These are phyloP conservation scores for Cancer borealis DNA, from an alignment of 2,888 invertebrate genomes.

Conservation along the genomic window DNA sequence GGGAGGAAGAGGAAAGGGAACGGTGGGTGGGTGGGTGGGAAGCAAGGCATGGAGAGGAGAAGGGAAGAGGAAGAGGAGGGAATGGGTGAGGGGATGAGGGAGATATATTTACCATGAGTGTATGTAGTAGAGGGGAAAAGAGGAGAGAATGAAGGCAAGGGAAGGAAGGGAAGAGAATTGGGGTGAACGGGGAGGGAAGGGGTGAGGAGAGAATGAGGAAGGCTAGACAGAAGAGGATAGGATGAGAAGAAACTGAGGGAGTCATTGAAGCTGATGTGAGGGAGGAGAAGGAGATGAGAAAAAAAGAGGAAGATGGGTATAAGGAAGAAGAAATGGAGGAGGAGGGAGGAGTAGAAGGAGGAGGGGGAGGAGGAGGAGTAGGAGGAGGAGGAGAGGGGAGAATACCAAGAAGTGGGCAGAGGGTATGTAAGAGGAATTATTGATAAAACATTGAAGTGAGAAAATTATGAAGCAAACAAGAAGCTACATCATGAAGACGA, in stretches of 20 bases:
- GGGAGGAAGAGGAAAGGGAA: background rate
- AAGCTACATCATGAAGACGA: background rate
- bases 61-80: background rate
- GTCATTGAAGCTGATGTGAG: background rate
- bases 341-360: background rate
- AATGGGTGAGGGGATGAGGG: background rate
- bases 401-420: background rate
- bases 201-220: background rate
- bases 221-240: background rate
- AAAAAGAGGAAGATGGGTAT: background rate
- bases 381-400: background rate
- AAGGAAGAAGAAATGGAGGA: background rate
- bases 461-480: background rate
- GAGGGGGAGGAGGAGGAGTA: background rate
- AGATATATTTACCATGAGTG: background rate
- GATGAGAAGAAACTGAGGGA: background rate
- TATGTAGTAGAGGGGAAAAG: background rate
- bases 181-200: background rate
- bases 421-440: background rate
- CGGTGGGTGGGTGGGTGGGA: background rate
- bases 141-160: background rate
- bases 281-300: background rate
- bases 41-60: background rate
- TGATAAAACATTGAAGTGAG: background rate
- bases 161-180: background rate